phyloP scores from a whole-genome alignment of 2,888 invertebrate species.

The Ceriagrion tenellum region DNA sequence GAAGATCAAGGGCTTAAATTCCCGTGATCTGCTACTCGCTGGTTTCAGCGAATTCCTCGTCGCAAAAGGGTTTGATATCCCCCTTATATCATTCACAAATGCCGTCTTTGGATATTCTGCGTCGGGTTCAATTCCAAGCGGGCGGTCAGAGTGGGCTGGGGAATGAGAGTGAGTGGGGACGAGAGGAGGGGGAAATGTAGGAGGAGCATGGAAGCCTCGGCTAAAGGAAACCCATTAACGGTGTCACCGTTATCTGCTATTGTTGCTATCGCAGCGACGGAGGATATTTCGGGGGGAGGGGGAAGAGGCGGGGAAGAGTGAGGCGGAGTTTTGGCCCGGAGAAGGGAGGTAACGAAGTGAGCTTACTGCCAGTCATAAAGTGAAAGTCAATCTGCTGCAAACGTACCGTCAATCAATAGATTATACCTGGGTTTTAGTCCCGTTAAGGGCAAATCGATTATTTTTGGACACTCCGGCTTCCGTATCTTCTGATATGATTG shows the following conservation, averaged over 20 bases:
- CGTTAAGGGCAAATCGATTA: neutral
- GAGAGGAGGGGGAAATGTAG: neutral
- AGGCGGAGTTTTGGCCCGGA: neutral
- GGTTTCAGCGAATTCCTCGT: neutral
- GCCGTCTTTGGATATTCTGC: neutral
- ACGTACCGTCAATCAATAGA: conserved; percentile 44
- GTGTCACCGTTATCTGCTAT: conserved; percentile 36
- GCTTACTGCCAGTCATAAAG: conserved; percentile 56
- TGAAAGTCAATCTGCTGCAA: conserved; percentile 48
- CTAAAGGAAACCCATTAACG: conserved; percentile 36
- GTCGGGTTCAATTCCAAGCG: conserved; percentile 34
- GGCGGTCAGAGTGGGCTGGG: neutral
- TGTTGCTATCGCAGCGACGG: conserved; percentile 27
- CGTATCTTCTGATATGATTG: conserved; percentile 20
- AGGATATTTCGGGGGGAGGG: neutral
- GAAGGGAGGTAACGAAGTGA: conserved; percentile 19
- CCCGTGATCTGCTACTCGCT: neutral
- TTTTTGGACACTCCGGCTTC: neutral
- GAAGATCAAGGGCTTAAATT: neutral
- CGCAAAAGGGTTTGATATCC: conserved; percentile 3
- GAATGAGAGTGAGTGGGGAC: too few relatives aligned
- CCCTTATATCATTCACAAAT: conserved; percentile 8
- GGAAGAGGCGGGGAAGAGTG: neutral
- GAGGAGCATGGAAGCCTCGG: neutral
- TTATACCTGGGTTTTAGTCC: conserved; percentile 11